Base-by-base conservation (phyloP, 2,113 vertebrate species). In the Agelaius tricolor region DNA sequence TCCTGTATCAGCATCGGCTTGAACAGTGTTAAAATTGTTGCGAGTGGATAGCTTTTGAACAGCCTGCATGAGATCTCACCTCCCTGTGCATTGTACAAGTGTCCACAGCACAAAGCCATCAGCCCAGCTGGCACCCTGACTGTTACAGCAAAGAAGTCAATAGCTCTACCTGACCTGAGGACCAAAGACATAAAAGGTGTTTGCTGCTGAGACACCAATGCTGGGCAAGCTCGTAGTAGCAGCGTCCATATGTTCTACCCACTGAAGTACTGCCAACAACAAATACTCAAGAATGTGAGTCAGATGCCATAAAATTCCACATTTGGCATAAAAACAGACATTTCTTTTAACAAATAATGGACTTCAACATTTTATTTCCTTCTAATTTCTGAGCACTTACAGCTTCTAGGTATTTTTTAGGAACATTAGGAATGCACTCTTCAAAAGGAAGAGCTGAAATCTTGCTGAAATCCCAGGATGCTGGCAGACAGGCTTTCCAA, bases 51-150 rank as follows among this genome's bases (percentile, higher is more conserved):
- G 87, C 68, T 88, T 92, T 59, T 88, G 92, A 96, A 96, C 87
- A 96, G 93, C 84, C 85, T 95, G 94, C 75, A 15, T 92, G 92
- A 95, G 87, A 96, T 96, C 93, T 95, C 96, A 95, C 92, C 92
- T 94, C 92, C 77, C 6, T 39, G 75, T 46, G 41, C 49, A 85
- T 24, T 67, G 82, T 77, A 83, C 94, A 91, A 97, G 72, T 55
- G 82, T 91, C 95, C 93, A 69, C 72, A 85, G 37, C 68, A 63
- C 68, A 83, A 59, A 95, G 90, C 67, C 92, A 84, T 77, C 82
- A 63, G 85, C 85, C 93, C 95, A 95, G 93, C 94, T 94, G 93
- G 93, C 84, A 94, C 63, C 43, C 84, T 79, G 71, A 77, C 78
- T 94, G 63, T 37, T 91, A 63, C 39, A 83, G 92, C 39, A 63